Evolutionary conservation across 1,140 invertebrate species (phyloP).

Genomic region (Gyrodactylus bullatarudis): DNA sequence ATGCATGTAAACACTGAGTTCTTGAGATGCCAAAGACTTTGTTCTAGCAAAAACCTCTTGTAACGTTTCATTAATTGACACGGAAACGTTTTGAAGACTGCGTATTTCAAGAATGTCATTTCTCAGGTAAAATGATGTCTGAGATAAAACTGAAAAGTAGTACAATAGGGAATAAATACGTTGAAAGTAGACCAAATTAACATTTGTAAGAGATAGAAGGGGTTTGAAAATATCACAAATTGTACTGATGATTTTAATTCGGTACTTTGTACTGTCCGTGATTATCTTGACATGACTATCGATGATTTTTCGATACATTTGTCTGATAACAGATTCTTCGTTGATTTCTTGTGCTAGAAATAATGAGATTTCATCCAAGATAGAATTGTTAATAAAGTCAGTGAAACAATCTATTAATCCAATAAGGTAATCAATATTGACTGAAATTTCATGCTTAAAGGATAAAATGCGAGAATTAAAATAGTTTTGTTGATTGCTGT

Average conservation of each 20-base stretch:
- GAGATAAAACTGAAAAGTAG: background rate
- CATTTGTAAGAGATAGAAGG: background rate
- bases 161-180: background rate
- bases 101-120: too few relatives aligned
- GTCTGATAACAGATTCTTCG: background rate
- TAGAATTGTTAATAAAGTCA: background rate
- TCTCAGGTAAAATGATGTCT: background rate
- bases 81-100: too few relatives aligned
- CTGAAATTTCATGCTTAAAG: background rate
- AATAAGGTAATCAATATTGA: background rate
- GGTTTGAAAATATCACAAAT: background rate
- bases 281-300: background rate
- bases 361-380: background rate
- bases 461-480: background rate
- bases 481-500: background rate
- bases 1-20: background rate
- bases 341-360: background rate
- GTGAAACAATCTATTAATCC: background rate
- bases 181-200: background rate
- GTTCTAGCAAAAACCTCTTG: too few relatives aligned
- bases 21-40: too few relatives aligned
- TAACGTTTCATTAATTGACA: too few relatives aligned
- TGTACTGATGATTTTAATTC: background rate
- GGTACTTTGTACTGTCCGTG: background rate
- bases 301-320: background rate